Conservation (phyloP, 2,113 vertebrate genomes). For the Excalfactoria chinensis region DNA sequence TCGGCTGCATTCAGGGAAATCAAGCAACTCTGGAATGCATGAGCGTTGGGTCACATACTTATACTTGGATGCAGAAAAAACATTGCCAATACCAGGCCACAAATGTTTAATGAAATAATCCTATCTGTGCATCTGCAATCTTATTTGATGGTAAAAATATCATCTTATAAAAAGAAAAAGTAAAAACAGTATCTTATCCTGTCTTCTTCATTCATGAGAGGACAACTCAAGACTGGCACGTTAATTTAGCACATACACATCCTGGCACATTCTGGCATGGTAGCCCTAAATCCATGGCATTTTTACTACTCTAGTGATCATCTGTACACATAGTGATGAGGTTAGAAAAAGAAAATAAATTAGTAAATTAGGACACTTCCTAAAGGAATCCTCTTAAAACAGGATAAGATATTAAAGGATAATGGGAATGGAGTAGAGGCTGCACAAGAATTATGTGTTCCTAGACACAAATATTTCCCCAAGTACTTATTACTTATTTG, state of each 20-base stretch:
- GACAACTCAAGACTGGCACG: not conserved
- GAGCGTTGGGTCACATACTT: fast-evolving
- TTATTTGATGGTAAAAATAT: not conserved
- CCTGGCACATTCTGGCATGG: not conserved
- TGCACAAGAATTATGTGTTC: not conserved
- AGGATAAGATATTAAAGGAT: not conserved
- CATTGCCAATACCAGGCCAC: not conserved
- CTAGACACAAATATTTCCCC: not conserved
- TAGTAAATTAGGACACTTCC: not conserved
- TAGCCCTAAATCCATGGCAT: not conserved
- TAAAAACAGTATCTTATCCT: not conserved
- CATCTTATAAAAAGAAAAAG: too few relatives aligned
- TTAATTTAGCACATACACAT: not conserved
- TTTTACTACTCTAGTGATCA: not conserved
- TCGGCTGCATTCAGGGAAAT: not conserved
- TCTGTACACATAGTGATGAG: not conserved
- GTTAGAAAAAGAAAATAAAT: not conserved
- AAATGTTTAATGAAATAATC: not conserved
- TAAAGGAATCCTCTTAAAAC: not conserved
- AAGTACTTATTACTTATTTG: not conserved
- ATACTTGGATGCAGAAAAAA: not conserved
- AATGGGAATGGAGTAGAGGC: not conserved
- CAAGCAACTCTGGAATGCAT: not conserved
- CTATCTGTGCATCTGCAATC: not conserved
- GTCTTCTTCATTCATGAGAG: not conserved